Evolutionary conservation across 1,140 invertebrate genomes (phyloP).

Genomic region (Charaxes varanes): DNA sequence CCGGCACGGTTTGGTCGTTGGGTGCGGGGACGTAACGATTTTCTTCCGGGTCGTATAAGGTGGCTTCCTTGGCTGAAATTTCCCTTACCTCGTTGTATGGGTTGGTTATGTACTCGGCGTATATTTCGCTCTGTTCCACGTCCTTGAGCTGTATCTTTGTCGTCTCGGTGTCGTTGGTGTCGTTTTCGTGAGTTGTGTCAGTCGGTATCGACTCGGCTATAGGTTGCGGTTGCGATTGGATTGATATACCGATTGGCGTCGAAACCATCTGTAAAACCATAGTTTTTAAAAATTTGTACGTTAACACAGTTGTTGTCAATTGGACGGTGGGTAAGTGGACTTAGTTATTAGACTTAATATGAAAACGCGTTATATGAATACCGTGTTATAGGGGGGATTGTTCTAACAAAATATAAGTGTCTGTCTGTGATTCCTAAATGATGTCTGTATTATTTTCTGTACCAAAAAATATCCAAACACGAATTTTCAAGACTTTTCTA

Average conservation of each 20-base stretch:
- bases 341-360: too few species aligned
- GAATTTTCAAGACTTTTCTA: too few species aligned
- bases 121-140: slow-evolving; percentile 62
- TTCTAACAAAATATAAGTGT: too few species aligned
- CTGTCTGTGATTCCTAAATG: too few species aligned
- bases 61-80: slow-evolving; percentile 37
- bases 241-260: slow-evolving; percentile 75
- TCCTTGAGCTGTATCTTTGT: slow-evolving; percentile 19
- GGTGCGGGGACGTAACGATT: slow-evolving; percentile 8
- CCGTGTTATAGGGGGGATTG: too few species aligned
- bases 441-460: too few species aligned
- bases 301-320: too few species aligned
- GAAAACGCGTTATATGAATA: too few species aligned
- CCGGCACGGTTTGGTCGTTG: slow-evolving; percentile 21
- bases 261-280: slow-evolving; percentile 73
- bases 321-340: too few species aligned
- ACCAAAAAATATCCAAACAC: too few species aligned
- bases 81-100: slow-evolving; percentile 68
- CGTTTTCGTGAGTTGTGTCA: slow-evolving; percentile 19
- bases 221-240: slow-evolving; percentile 37
- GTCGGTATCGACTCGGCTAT: background rate
- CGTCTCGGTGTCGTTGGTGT: slow-evolving; percentile 23
- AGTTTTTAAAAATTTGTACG: too few species aligned
- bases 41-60: slow-evolving; percentile 43
- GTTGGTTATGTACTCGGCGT: slow-evolving; percentile 72